phyloP scores from a whole-genome alignment of 2,797 vertebrate genomes.

The Florisuga fusca region DNA sequence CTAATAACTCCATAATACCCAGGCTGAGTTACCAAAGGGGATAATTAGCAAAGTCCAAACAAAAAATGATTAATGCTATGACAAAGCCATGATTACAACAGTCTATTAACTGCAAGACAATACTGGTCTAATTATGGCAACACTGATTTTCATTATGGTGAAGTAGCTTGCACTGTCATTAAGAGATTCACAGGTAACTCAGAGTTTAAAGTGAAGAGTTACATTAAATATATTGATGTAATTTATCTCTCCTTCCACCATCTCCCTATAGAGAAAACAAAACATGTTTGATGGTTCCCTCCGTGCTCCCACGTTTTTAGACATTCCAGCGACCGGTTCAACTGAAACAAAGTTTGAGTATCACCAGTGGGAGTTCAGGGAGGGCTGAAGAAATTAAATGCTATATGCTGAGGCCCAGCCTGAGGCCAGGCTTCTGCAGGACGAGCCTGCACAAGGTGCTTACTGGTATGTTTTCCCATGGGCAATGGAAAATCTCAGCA shows the following conservation, averaged over 20 bases:
- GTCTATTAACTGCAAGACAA: constrained; percentile 66
- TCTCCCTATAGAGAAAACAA: neutral
- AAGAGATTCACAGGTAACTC: constrained; percentile 62
- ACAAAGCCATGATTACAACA: constrained; percentile 67
- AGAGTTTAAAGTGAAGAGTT: constrained; percentile 37
- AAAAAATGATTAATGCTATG: constrained; percentile 73
- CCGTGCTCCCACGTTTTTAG: neutral
- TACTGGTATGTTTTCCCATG: accelerated
- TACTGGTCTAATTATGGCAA: constrained; percentile 70
- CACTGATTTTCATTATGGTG: constrained; percentile 61
- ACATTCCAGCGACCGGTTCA: neutral
- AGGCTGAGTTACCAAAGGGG: constrained; percentile 62
- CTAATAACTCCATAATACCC: constrained; percentile 39
- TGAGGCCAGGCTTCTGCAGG: neutral
- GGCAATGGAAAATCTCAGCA: neutral
- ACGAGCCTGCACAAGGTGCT: accelerated
- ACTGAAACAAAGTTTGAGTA: neutral
- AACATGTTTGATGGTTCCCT: neutral
- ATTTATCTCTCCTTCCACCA: constrained; percentile 52
- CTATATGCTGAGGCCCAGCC: neutral
- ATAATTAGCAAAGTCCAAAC: constrained; percentile 80
- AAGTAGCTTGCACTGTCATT: constrained; percentile 48
- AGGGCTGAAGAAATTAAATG: neutral
- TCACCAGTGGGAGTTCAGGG: neutral
- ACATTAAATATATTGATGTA: constrained; percentile 52